Evolutionary conservation across 2,797 vertebrate species (phyloP).

Genomic region (Zonotrichia albicollis): DNA sequence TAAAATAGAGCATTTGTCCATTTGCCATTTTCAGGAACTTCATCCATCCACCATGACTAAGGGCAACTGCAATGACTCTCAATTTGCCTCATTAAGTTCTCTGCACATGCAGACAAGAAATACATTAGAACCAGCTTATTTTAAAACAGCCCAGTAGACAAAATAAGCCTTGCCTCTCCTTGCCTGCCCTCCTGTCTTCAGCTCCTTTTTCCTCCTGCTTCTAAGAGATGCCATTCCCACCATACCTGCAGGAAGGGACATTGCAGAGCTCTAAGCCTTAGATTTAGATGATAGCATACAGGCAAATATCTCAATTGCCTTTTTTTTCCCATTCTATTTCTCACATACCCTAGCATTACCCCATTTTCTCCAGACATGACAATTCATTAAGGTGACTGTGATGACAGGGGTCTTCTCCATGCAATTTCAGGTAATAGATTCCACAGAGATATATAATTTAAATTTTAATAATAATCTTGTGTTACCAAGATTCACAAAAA

Average conservation of each 20-base stretch:
- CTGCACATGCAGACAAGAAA: neutral
- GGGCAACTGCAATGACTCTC: neutral
- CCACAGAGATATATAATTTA: neutral
- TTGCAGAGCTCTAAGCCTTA: neutral
- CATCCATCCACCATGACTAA: neutral
- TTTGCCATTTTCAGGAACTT: neutral
- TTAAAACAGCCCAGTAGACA: neutral
- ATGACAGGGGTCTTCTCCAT: neutral
- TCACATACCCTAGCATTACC: neutral
- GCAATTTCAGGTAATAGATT: neutral
- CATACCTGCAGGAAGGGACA: neutral
- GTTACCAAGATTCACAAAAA: neutral
- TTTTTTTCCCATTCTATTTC: neutral
- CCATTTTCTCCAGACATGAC: neutral
- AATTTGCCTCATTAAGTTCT: neutral
- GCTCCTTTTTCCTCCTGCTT: neutral
- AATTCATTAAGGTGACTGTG: neutral
- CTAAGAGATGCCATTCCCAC: neutral
- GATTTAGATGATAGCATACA: neutral
- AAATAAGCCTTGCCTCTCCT: neutral
- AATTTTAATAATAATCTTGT: neutral
- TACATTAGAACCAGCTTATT: neutral
- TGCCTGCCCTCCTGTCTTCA: neutral
- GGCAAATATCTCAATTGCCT: neutral
- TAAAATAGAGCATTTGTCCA: neutral